Base-by-base conservation (phyloP, 2,888 invertebrate genomes). In the Hyposoter didymator region DNA sequence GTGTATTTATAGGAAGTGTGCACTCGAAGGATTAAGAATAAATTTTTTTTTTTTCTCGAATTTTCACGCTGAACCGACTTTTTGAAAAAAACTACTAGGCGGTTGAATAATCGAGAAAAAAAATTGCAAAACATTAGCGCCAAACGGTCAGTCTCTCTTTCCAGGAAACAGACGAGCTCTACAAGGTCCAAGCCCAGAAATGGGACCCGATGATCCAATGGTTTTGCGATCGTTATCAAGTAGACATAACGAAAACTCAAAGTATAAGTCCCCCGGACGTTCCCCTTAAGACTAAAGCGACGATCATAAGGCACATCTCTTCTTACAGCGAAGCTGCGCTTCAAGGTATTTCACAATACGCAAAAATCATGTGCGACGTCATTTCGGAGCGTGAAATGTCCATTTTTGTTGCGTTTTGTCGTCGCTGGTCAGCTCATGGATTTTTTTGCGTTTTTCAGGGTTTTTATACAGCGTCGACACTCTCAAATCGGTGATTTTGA, bases 191-290 rank as follows among this genome's bases (percentile, higher is more conserved):
- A 95, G 94, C 95, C 79, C 94, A 96, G 89, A 96, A 98, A 92
- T 99, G 99, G 99, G 96, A 96, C 92, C 98, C 99, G 7, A 93
- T 99, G 1, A 95, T 99, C 83, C 95, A 97, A 69, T 99, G 99
- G 98, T 98, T 99, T 92, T 97, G 98, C 93, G 95, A 97, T 89
- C 96, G 97, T 88, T 98, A 96, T 94, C 94, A 96, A 90, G 96
- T 98, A 0, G 95, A 95, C 85, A 95, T 99, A 85, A 94, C 96
- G 84, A 96, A 98, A 90, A 96, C 97, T 0, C 94, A 95, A 85
- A 96, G 95, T 76, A 96, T 99, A 90, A 95, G 95, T 69, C 95
- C 96, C n/a, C 97, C 97, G 0, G 94, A 95, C 3, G 95, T 98
- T 39, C 95, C 96, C 72, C 92, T 95, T 2, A 95, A 96, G 81